Conservation (phyloP, 2,888 invertebrate species). For the Clanis bilineata region DNA sequence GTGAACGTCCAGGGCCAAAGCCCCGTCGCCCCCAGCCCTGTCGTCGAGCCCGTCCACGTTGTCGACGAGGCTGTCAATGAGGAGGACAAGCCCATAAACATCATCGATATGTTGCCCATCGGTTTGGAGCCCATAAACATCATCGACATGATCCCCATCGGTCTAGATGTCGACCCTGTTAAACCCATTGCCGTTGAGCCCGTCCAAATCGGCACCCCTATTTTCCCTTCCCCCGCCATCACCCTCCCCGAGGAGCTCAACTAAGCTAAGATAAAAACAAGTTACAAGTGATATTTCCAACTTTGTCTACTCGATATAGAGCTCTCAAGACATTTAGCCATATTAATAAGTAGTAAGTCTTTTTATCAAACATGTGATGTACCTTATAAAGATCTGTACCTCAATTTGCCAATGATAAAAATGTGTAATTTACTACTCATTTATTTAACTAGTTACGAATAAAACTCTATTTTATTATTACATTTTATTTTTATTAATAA, state of each 20-base stretch:
- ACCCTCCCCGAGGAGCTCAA: slow-evolving; percentile 47
- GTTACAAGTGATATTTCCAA: background rate
- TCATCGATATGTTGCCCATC: slow-evolving; percentile 6
- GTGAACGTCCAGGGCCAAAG: slow-evolving; percentile 27
- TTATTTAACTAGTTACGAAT: background rate
- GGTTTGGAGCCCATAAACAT: background rate
- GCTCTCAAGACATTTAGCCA: background rate
- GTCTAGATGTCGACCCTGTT: slow-evolving; percentile 15
- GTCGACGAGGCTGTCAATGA: slow-evolving; percentile 21
- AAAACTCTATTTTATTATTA: background rate
- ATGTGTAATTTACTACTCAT: background rate
- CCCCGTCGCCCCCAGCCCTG: slow-evolving; percentile 20
- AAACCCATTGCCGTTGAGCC: slow-evolving; percentile 33
- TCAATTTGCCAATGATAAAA: background rate
- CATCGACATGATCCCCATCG: slow-evolving; percentile 7
- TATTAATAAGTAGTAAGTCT: background rate
- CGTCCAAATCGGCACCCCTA: slow-evolving; percentile 38
- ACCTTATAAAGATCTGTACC: background rate
- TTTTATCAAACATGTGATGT: background rate
- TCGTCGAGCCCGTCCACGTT: slow-evolving; percentile 4
- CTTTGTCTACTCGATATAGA: background rate
- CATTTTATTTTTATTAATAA: too few relatives aligned
- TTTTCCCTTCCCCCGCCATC: slow-evolving; percentile 44
- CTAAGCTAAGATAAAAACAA: slow-evolving; percentile 27
- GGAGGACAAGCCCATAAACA: slow-evolving; percentile 9